These are phyloP conservation scores for Drosophila nikananu DNA, from an alignment of 1,140 invertebrate species.

Conservation along the genomic window DNA sequence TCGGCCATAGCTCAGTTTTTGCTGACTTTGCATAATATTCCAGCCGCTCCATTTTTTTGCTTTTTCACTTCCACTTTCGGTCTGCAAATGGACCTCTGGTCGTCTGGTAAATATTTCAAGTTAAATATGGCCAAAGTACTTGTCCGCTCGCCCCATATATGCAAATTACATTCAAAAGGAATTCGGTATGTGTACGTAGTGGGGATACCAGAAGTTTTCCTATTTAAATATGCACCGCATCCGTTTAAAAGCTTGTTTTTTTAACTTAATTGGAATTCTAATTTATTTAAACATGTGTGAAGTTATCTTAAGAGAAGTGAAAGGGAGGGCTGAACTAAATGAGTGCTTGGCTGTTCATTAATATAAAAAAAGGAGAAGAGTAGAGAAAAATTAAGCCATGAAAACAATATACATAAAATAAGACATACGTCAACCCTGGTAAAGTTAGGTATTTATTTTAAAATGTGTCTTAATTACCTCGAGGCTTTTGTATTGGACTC, in stretches of 20 bases:
- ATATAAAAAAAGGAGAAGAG: no score
- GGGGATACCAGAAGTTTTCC: constrained; percentile 23
- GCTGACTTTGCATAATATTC: constrained; percentile 80
- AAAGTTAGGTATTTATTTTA: background rate
- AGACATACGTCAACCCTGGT: no score
- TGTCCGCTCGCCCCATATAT: constrained; percentile 62
- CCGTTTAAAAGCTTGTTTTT: constrained; percentile 13
- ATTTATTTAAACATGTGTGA: constrained; percentile 31
- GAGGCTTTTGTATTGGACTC: background rate
- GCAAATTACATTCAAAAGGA: constrained; percentile 70
- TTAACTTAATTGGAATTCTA: constrained; percentile 33
- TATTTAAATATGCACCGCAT: constrained; percentile 36
- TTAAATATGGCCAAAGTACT: constrained; percentile 61
- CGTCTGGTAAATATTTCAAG: constrained; percentile 56
- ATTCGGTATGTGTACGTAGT: constrained; percentile 30
- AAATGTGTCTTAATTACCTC: background rate
- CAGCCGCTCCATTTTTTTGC: constrained; percentile 46
- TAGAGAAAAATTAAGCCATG: no score
- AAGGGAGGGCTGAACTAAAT: background rate
- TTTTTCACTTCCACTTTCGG: constrained; percentile 18
- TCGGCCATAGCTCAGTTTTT: constrained; percentile 51
- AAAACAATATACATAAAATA: background rate
- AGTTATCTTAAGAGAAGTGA: background rate
- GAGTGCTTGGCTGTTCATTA: background rate
- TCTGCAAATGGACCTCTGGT: constrained; percentile 32